These are phyloP conservation scores for Papilio polyxenes DNA, from an alignment of 1,140 invertebrate genomes.

Conservation along the genomic window DNA sequence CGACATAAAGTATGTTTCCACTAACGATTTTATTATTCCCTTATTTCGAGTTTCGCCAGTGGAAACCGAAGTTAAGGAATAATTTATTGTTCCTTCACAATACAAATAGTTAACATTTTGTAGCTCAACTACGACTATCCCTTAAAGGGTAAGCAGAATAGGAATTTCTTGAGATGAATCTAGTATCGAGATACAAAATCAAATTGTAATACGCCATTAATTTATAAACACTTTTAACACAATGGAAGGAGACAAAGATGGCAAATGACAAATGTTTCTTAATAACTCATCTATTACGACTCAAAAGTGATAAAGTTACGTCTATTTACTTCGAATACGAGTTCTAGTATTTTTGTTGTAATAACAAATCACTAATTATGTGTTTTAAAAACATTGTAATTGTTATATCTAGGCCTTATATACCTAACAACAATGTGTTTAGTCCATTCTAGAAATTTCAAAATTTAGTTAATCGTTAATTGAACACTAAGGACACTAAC, in stretches of 20 bases:
- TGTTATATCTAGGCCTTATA: constrained; percentile 31
- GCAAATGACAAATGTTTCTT: not conserved
- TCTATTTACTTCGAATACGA: not conserved
- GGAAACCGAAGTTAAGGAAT: not conserved
- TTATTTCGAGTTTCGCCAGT: not conserved
- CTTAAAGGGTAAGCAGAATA: constrained; percentile 5
- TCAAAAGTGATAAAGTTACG: not conserved
- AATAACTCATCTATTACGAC: not conserved
- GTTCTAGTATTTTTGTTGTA: not conserved
- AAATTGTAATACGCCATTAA: not conserved
- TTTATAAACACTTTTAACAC: not conserved
- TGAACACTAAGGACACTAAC: no score
- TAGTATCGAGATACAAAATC: not conserved
- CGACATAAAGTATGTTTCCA: not conserved
- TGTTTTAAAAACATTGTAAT: constrained; percentile 30
- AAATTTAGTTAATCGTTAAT: no score
- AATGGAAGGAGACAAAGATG: not conserved
- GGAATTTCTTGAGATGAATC: not conserved
- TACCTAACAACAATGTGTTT: constrained; percentile 13
- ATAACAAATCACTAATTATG: not conserved
- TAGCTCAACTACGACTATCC: not conserved
- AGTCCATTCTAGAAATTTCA: not conserved
- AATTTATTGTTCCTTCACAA: not conserved
- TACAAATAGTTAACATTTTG: constrained; percentile 21
- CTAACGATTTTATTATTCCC: not conserved